These are phyloP conservation scores for Cryptoblepharus egeriae DNA, from an alignment of 2,797 vertebrate species.

Conservation along the genomic window DNA sequence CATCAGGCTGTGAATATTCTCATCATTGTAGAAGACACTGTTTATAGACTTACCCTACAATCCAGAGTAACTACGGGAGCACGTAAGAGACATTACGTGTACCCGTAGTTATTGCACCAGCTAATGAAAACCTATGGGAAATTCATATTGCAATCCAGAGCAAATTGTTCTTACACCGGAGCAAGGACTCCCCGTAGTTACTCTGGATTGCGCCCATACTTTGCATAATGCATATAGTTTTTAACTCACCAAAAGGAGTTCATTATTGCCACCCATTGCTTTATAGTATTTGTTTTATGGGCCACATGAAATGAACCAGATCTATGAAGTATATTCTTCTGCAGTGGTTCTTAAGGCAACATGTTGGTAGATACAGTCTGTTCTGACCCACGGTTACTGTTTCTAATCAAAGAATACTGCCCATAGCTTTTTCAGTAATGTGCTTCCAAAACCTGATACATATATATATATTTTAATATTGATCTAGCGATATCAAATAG, in stretches of 20 bases:
- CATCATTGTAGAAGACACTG: slow-evolving; percentile 68
- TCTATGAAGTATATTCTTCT: background rate
- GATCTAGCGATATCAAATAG: slow-evolving; percentile 70
- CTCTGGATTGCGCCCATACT: too few species aligned
- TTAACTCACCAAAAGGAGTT: background rate
- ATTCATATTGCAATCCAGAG: too few species aligned
- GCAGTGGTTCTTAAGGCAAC: slow-evolving; percentile 55
- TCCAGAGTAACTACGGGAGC: too few species aligned
- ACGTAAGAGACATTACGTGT: too few species aligned
- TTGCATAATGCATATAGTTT: too few species aligned
- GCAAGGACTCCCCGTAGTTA: too few species aligned
- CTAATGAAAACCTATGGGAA: too few species aligned
- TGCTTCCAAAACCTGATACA: slow-evolving; percentile 76
- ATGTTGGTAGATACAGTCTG: slow-evolving; percentile 53
- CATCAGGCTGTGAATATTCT: slow-evolving; percentile 55
- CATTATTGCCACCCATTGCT: background rate
- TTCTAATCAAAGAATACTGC: slow-evolving; percentile 67
- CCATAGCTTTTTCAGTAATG: slow-evolving; percentile 74
- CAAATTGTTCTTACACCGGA: too few species aligned
- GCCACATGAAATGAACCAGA: background rate
- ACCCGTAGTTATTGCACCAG: too few species aligned
- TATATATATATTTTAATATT: slow-evolving; percentile 71
- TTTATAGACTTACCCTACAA: background rate
- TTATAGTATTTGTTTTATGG: background rate
- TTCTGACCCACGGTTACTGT: slow-evolving; percentile 11